Base-by-base conservation (phyloP, 53 echinoderm and acorn worm species). In the Astropecten irregularis region DNA sequence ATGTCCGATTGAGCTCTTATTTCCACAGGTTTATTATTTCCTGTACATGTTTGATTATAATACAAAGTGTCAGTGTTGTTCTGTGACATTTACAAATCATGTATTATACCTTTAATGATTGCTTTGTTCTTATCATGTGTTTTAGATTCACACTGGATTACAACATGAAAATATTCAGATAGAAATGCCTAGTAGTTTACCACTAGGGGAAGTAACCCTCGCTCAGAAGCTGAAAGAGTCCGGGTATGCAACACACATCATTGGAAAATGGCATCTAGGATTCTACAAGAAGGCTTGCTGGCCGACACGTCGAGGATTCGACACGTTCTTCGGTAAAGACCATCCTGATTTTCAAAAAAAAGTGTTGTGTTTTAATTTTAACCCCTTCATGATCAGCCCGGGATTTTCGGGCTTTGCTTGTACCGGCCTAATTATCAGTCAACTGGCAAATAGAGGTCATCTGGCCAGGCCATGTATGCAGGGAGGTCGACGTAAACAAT, bases 221-320 rank as follows among this genome's bases (percentile, higher is more conserved):
- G 84, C 93, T 10, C 66, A 93, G 72, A 93, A 93, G 34, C 59
- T 93, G 28, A 90, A 85, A 31, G 93, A 90, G 48, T 66, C 72
- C 3, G 85, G 82, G 6, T 93, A 93, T 63, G 42, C 85, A 0
- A 88, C 90, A 3, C 93, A 93, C 65, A 50, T 93, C 25, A 69
- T 93, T 13, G 93, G 93, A 19, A 93, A 93, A 68, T 93, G 93
- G 93, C 93, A 93, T 35, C 76, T 93, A 47, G 93, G 93, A 0
- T 40, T 82, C 3, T 93, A 90, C 70, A 93, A 71, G 85, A 76
- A 69, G 63, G 93, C 65, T 4, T 93, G 90, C 68, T 82, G 85
- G 68, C 93, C 93, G 3, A 84, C 81, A 28, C 90, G 85, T 47
- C 88, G 93, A 14, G 93, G 93, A 22, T 93, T 93, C 39, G 88